A percentile compares a stretch with the other conserved stretches of the same genome.
Evolutionary conservation across 2,797 vertebrate species (phyloP).

Genomic region (Gymnothorax javanicus): DNA sequence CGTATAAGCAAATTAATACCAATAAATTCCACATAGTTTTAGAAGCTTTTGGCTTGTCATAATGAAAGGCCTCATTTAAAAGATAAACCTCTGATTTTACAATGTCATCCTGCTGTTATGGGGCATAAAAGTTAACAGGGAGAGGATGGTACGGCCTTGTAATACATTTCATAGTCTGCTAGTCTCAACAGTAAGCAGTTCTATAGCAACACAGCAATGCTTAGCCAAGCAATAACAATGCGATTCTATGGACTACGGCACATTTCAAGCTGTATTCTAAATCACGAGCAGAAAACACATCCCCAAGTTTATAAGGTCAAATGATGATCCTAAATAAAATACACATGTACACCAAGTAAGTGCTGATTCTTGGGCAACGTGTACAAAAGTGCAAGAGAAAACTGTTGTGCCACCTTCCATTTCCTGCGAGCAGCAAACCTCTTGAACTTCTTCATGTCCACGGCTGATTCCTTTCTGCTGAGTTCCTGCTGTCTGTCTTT

Average conservation of each 20-base stretch:
- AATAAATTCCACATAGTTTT: background rate
- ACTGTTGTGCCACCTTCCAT: constrained; percentile 84
- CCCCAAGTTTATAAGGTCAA: background rate
- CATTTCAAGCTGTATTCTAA: background rate
- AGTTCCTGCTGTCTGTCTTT: constrained; percentile 94
- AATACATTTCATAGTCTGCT: background rate
- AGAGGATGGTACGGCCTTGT: background rate
- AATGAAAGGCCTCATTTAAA: background rate
- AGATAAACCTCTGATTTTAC: background rate
- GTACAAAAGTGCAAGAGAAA: background rate
- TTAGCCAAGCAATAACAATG: background rate
- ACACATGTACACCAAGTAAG: background rate
- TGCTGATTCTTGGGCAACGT: background rate
- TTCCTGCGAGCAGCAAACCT: constrained; percentile 95
- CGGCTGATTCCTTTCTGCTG: constrained; percentile 94
- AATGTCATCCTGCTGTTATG: background rate
- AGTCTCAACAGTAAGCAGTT: background rate
- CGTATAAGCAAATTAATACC: background rate
- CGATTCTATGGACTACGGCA: background rate
- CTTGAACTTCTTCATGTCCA: constrained; percentile 99
- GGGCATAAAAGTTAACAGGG: background rate
- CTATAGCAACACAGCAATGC: background rate
- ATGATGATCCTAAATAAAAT: background rate
- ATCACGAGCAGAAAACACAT: background rate
- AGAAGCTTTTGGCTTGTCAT: background rate